Percentiles rank a stretch among this genome's conserved stretches.
phyloP scores from a whole-genome alignment of 2,113 vertebrate species.

The Ophthalmolycus amberensis region DNA sequence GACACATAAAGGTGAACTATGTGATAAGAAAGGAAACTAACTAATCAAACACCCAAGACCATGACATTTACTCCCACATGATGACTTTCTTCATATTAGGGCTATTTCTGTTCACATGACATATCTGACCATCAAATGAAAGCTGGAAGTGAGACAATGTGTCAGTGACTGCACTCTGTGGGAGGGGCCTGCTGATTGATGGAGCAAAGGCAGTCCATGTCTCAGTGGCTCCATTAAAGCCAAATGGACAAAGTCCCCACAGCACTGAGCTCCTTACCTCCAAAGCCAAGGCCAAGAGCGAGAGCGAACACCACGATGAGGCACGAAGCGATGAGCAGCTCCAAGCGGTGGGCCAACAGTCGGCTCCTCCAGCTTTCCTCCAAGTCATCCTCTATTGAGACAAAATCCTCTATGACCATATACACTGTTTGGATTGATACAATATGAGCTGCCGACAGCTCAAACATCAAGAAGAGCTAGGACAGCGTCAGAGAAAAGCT shows the following conservation, averaged over 20 bases:
- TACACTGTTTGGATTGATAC: background rate
- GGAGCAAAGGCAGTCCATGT: background rate
- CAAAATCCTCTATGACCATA: background rate
- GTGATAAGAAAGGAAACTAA: no score
- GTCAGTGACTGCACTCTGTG: background rate
- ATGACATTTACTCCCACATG: no score
- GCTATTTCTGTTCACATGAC: background rate
- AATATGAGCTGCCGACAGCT: background rate
- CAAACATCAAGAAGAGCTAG: background rate
- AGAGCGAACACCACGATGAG: slow-evolving; percentile 58
- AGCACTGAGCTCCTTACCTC: slow-evolving; percentile 72
- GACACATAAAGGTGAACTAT: no score
- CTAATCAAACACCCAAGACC: no score
- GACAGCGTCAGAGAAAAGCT: background rate
- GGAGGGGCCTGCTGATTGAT: slow-evolving; percentile 28
- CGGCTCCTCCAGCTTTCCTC: slow-evolving; percentile 65
- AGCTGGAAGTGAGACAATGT: background rate
- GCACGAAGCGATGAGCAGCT: slow-evolving; percentile 66
- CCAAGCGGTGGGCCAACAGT: slow-evolving; percentile 64
- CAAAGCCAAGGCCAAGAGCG: slow-evolving; percentile 75
- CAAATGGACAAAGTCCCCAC: background rate
- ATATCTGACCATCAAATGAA: background rate
- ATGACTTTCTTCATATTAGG: no score
- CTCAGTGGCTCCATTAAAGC: slow-evolving; percentile 18
- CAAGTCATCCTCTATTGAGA: slow-evolving; percentile 57